Evolutionary conservation across 2,888 invertebrate species (phyloP).

Genomic region (Perizoma flavofasciatum): DNA sequence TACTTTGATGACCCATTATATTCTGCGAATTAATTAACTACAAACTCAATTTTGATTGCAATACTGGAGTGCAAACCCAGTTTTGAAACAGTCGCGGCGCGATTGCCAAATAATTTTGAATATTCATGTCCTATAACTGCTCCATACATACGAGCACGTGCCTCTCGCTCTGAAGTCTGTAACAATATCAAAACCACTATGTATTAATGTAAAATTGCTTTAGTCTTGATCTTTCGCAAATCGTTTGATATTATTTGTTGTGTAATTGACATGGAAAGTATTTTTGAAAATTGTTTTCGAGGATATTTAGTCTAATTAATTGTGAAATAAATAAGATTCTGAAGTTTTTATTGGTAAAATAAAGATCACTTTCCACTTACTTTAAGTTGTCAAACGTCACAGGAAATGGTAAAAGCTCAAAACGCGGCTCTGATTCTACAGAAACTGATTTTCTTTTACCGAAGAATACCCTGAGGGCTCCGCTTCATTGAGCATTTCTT

Average conservation of each 20-base stretch:
- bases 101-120: slow-evolving; percentile 48
- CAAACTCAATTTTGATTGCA: slow-evolving; percentile 32
- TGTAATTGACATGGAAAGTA: too few species aligned
- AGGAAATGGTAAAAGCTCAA: slow-evolving; percentile 8
- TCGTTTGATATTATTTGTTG: neutral
- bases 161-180: slow-evolving; percentile 16
- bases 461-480: slow-evolving; percentile 5
- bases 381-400: slow-evolving; percentile 2
- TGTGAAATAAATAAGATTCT: too few species aligned
- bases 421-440: slow-evolving; percentile 6
- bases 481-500: slow-evolving; percentile 24
- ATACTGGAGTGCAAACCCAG: slow-evolving; percentile 30
- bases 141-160: slow-evolving; percentile 15
- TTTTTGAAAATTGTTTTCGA: too few species aligned
- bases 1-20: slow-evolving; percentile 1
- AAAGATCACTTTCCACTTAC: slow-evolving; percentile 1
- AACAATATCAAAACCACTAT: slow-evolving; percentile 25
- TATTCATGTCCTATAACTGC: slow-evolving; percentile 48
- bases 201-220: slow-evolving; percentile 30
- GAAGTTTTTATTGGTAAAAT: neutral
- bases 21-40: slow-evolving; percentile 21
- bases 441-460: slow-evolving; percentile 12
- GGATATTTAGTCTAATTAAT: neutral
- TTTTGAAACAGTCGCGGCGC: slow-evolving; percentile 31
- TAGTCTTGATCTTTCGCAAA: slow-evolving; percentile 9